Conservation (phyloP, 2,797 vertebrate species). For the Anas georgica region DNA sequence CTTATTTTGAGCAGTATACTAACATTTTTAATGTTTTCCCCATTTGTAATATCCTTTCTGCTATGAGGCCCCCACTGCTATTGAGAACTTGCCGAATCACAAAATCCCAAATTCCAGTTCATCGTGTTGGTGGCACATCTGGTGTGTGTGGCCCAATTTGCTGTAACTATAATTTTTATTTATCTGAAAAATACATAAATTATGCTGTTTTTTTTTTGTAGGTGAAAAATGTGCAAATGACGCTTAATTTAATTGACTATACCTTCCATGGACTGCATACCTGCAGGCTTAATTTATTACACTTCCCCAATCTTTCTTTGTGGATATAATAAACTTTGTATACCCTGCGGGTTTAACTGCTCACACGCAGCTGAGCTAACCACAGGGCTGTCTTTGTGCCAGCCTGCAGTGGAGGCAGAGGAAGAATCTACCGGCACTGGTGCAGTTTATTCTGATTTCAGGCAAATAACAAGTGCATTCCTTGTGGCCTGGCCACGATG, state of each 20-base stretch:
- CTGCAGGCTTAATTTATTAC: background rate
- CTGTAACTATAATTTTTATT: background rate
- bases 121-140: background rate
- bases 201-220: background rate
- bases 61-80: background rate
- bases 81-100: background rate
- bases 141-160: background rate
- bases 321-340: background rate
- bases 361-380: background rate
- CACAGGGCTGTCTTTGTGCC: background rate
- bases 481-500: no score
- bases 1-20: background rate
- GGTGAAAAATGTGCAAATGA: background rate
- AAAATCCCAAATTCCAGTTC: background rate
- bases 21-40: background rate
- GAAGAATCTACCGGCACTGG: fast-evolving
- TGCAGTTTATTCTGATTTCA: background rate
- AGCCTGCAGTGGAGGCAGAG: background rate
- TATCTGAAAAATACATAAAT: background rate
- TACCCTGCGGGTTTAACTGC: background rate
- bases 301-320: background rate
- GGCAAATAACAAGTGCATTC: fast-evolving
- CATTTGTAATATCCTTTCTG: fast-evolving
- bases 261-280: background rate
- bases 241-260: background rate